A percentile compares a stretch with the other conserved stretches of the same genome.
phyloP scores from a whole-genome alignment of 2,113 vertebrate species.

The Lepus europaeus region DNA sequence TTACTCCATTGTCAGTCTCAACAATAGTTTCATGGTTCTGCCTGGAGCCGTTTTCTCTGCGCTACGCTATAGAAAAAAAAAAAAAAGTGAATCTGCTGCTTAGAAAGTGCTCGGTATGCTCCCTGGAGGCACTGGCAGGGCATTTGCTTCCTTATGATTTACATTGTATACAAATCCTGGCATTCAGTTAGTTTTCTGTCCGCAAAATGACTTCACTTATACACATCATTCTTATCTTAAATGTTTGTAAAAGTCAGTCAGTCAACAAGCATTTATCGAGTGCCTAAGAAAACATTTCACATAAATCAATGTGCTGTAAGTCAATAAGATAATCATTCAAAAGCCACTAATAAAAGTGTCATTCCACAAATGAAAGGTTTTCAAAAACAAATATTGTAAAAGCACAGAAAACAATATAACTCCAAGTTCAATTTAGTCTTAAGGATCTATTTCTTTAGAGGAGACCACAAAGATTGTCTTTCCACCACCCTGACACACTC shows the following conservation, averaged over 20 bases:
- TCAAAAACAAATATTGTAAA: neutral
- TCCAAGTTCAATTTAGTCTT: neutral
- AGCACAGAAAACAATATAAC: neutral
- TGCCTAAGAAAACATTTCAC: constrained; percentile 45
- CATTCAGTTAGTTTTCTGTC: constrained; percentile 44
- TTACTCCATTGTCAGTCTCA: neutral
- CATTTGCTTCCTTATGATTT: constrained; percentile 63
- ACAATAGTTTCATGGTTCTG: neutral
- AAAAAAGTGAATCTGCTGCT: constrained; percentile 20
- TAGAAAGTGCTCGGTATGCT: constrained; percentile 27
- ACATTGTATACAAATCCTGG: constrained; percentile 54
- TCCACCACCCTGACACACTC: neutral
- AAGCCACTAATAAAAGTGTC: constrained; percentile 15
- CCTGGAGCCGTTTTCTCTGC: constrained; percentile 25
- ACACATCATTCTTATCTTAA: constrained; percentile 78
- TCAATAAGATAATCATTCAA: constrained; percentile 58
- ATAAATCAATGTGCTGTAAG: constrained; percentile 59
- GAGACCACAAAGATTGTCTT: neutral
- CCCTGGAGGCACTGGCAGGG: neutral
- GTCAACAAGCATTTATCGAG: constrained; percentile 65
- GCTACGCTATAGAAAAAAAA: neutral
- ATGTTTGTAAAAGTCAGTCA: constrained; percentile 72
- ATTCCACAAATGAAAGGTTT: constrained; percentile 8
- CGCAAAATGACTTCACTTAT: constrained; percentile 57
- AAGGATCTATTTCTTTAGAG: neutral